These are phyloP conservation scores for Mellilla xanthometata DNA, from an alignment of 2,888 invertebrate genomes.

Conservation along the genomic window DNA sequence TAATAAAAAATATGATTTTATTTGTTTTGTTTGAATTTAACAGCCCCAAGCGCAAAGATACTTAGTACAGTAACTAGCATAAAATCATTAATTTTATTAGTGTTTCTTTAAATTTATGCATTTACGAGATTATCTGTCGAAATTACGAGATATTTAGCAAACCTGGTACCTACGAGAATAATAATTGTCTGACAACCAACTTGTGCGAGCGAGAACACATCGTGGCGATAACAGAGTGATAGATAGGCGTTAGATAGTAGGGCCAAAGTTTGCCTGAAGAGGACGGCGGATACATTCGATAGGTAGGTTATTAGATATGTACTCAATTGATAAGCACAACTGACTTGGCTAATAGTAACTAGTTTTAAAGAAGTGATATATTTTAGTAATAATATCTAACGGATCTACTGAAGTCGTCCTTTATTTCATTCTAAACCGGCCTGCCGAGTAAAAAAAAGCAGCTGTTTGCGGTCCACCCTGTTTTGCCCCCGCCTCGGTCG, in stretches of 20 bases:
- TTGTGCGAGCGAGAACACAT: too few relatives aligned
- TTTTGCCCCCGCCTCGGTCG: constrained; percentile 16
- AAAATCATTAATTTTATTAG: too few relatives aligned
- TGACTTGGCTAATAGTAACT: too few relatives aligned
- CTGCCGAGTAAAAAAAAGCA: constrained; percentile 19
- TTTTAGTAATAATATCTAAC: constrained; percentile 7
- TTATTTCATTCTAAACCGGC: constrained; percentile 19
- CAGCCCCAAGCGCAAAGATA: constrained; percentile 1
- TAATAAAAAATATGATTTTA: background rate
- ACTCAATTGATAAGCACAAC: too few relatives aligned
- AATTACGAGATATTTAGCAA: constrained; percentile 3
- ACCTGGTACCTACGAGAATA: background rate
- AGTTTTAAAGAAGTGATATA: too few relatives aligned
- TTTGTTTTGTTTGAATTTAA: constrained; percentile 1
- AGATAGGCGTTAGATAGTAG: too few relatives aligned
- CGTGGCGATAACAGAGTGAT: too few relatives aligned
- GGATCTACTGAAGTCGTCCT: constrained; percentile 6
- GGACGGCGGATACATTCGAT: too few relatives aligned
- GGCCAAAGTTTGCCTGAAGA: too few relatives aligned
- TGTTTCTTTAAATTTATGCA: background rate
- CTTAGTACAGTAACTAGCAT: background rate
- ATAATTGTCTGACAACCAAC: too few relatives aligned
- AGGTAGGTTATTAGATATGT: too few relatives aligned
- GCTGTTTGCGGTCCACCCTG: constrained; percentile 21
- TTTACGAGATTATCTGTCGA: constrained; percentile 1